phyloP scores from a whole-genome alignment of 2,888 invertebrate genomes.

The Abrostola tripartita region DNA sequence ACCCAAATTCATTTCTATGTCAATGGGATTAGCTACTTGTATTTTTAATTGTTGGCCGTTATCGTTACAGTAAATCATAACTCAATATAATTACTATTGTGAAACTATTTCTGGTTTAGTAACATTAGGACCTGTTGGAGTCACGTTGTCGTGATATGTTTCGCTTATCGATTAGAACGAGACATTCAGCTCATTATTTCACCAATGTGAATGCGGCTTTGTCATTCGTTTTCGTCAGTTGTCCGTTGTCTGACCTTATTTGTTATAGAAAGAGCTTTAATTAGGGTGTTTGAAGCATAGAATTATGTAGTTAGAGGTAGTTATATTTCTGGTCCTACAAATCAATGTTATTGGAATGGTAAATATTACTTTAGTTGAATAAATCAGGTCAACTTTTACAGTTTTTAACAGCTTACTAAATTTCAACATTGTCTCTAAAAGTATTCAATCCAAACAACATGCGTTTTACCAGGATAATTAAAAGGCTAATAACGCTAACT shows the following conservation, averaged over 20 bases:
- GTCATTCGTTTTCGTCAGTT: conserved; percentile 51
- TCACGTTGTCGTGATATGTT: conserved; percentile 68
- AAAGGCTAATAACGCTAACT: conserved; percentile 48
- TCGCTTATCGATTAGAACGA: conserved; percentile 62
- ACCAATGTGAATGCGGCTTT: conserved; percentile 42
- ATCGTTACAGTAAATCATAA: conserved; percentile 40
- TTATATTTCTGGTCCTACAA: too few species aligned
- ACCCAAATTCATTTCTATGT: conserved; percentile 35
- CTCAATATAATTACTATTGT: conserved; percentile 63
- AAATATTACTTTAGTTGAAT: too few species aligned
- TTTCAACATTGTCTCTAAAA: not conserved
- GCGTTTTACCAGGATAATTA: conserved; percentile 36
- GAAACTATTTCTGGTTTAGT: conserved; percentile 57
- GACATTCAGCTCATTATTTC: conserved; percentile 58
- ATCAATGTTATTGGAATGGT: too few species aligned
- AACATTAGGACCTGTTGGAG: conserved; percentile 58
- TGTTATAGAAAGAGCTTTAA: conserved; percentile 15
- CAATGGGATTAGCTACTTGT: conserved; percentile 41
- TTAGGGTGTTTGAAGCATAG: conserved; percentile 12
- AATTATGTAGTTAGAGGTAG: too few species aligned
- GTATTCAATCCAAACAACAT: conserved; percentile 1
- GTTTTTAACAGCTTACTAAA: not conserved
- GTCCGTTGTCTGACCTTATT: conserved; percentile 40
- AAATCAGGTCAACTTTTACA: too few species aligned
- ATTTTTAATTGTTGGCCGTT: conserved; percentile 49